Evolutionary conservation across 2,113 vertebrate genomes (phyloP).

Genomic region (Calyptommatus sinebrachiatus): DNA sequence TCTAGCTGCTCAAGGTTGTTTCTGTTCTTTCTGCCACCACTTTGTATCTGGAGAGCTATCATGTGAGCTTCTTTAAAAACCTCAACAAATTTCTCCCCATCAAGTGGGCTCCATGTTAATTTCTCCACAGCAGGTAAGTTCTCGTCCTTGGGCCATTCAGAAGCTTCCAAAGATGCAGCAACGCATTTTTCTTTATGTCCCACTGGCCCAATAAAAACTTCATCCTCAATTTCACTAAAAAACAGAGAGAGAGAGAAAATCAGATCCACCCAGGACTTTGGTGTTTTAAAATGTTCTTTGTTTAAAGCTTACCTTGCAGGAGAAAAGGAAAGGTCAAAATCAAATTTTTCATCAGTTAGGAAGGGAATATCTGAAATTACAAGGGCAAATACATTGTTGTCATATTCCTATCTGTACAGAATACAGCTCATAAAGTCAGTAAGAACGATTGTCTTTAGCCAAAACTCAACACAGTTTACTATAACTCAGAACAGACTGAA

Average conservation of each 20-base stretch:
- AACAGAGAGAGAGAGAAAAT: slow-evolving; percentile 29
- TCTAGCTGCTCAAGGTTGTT: background rate
- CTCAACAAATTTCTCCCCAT: slow-evolving; percentile 80
- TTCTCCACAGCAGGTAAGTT: slow-evolving; percentile 27
- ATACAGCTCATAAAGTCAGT: no score
- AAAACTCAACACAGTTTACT: background rate
- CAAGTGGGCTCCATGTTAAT: slow-evolving; percentile 77
- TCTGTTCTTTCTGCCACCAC: slow-evolving; percentile 30
- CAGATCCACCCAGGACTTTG: fast-evolving
- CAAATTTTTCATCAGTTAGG: slow-evolving; percentile 76
- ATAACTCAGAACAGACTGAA: background rate
- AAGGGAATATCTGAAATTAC: slow-evolving; percentile 59
- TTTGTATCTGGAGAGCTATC: slow-evolving; percentile 78
- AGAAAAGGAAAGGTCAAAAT: slow-evolving; percentile 78
- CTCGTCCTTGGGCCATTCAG: background rate
- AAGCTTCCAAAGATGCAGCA: slow-evolving; percentile 58
- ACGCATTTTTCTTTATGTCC: slow-evolving; percentile 77
- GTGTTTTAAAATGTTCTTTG: background rate
- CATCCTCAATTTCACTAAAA: slow-evolving; percentile 79
- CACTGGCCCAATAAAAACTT: slow-evolving; percentile 84
- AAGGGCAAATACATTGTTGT: background rate
- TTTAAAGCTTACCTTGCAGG: slow-evolving; percentile 67
- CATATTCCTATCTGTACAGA: background rate
- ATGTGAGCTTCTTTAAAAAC: slow-evolving; percentile 85
- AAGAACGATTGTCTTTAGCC: background rate